Evolutionary conservation across 2,797 vertebrate genomes (phyloP), one percentile per base, ranked within the genome.

Genomic region (Centropyge bicolor): DNA sequence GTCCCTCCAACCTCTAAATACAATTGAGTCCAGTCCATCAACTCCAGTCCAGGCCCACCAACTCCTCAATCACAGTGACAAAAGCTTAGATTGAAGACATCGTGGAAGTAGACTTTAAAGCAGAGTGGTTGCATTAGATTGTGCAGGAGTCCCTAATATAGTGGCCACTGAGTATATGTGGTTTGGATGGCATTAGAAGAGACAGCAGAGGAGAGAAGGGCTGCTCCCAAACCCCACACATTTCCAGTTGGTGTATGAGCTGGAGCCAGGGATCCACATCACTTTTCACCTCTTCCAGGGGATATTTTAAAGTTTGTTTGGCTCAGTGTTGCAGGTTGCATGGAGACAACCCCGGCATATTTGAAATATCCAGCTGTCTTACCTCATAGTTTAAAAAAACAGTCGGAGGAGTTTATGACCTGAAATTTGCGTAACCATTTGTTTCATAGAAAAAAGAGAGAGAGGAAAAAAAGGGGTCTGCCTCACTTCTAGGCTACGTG

Each of bases 311-410:
- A 9, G n/a, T 68, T 3, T 74, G 38, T 73, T 76, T 72, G 22
- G 27, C 5, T 78, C 20, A 0, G 45, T 69, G 67, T 57, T 69
- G 55, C 54, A 35, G 35, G 66, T 72, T 48, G 63, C 65, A 22
- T 64, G 61, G 65, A 71, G 35, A 77, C 75, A 9, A n/a, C 12
- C 8, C 1, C 10, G 0, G 2, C 6, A 9, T 43, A 40, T 74
- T 43, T 8, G 0, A 20, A 36, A 38, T 2, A 1, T 40, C 36
- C 12, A 24, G 22, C 5, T 41, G 38, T 46, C 38, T 74, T 17
- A 27, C 41, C 45, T 75, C 67, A 68, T 27, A 2, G 10, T 48
- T 6, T 4, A 5, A 16, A 46, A 11, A 36, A 46, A 56, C 43
- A 38, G 4, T 9, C 27, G 5, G 24, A 9, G 35, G n/a, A 55